Evolutionary conservation across 2,797 vertebrate genomes (phyloP), one percentile per base, ranked within the genome.

Genomic region (Betta splendens): DNA sequence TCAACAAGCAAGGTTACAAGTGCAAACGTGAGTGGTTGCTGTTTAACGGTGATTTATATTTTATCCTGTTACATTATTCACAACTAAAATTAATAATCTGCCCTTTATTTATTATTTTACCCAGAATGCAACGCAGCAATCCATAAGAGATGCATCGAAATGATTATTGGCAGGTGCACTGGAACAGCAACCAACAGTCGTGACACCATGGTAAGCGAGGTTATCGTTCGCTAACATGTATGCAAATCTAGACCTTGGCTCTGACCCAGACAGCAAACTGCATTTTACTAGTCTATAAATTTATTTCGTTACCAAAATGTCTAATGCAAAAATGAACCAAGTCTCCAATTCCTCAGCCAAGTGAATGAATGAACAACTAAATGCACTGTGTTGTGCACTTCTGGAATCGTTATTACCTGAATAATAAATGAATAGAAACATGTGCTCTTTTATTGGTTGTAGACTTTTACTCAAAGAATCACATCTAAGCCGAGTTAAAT

Each of bases 1-100:
- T 99, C 75, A 98, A 99, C 91, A 99, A 98, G 72, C 97, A 99
- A 82, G 97, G 97, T 46, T 99, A 99, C 91, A 98, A 97, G 88
- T 99, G 97, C 89, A 94, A 92, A 80, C 95, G 97, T 99, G 86
- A 98, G 97, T 95, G 22, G 59, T 63, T 76, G 23, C 48, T 80
- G 22, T 52, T 20, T 25, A 7, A 11, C 15, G 32, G 5, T 5
- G 20, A 1, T 20, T 40, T 2, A 13, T 0, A 54, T 17, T 48
- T 46, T 9, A 29, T 17, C 17, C 8, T 39, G 38, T 47, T 64
- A 5, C 8, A n/a, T 44, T 49, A 3, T n/a, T 58, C 1, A 32
- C 20, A 26, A 1, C 43, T 51, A 32, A 60, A 15, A 18, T n/a
- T 18, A 20, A 11, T 32, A n/a, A 75, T 17, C 60, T 5, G 1